Base-by-base conservation (phyloP, 1,140 invertebrate species). In the Pseudomyrmex sp. region DNA sequence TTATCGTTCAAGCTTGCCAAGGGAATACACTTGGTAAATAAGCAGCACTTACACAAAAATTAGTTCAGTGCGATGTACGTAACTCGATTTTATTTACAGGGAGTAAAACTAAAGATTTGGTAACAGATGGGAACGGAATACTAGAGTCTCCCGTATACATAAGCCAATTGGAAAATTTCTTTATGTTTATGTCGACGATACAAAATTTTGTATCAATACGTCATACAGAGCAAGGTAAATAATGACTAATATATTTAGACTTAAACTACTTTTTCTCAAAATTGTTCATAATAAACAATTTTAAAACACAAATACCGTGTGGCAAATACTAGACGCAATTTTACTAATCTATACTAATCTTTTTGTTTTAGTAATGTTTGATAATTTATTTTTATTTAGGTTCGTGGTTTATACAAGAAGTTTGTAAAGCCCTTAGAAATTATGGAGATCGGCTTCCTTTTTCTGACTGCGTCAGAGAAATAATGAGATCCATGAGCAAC, bases 1-100 rank as follows among this genome's bases (percentile, higher is more conserved):
- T 91, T 20, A 84, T 92, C n/a, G 69, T 88, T 80, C 91, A 92
- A 83, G 89, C 87, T 12, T 92, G 91, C 66, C 91, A 90, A 75
- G 90, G 89, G 83, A 63, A 85, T 8, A 52, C 3, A 50, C 56
- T 18, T 35, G 91, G 90, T 89, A 83, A 82, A 0, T 10, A 18
- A 63, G 12, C 10, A 66, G 58, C 58, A 70, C 50, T 56, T 63
- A 63, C n/a, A 61, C n/a, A 18, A 65, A 63, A 18, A 62, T 2
- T 48, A 48, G 62, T 62, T 50, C 50, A 18, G 4, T 18, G 7
- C 62, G 13, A 12, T 10, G 7, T 15, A 44, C 35, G 35, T 35
- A 3, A 50, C 3, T 8, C 26, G 5, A 54, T 76, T 65, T 70
- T 54, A 50, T 73, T 54, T 50, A 1, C 9, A 88, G 86, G 83